A percentile compares a stretch with the other conserved stretches of the same genome.
Evolutionary conservation across 2,797 vertebrate genomes (phyloP).

Genomic region (Melanotaenia nigrans): DNA sequence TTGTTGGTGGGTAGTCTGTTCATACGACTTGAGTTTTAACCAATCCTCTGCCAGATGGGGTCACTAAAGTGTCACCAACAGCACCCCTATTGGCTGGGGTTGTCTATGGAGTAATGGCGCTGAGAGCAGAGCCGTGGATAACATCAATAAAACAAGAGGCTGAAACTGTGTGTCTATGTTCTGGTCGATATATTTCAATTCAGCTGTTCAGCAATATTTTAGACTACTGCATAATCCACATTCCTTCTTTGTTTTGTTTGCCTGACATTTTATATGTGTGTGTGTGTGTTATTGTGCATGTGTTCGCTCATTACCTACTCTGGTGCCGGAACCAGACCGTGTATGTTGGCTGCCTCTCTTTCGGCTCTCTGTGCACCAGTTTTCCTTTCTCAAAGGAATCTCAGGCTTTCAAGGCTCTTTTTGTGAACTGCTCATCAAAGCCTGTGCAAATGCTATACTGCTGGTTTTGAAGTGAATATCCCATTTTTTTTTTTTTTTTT

Average conservation of each 20-base stretch:
- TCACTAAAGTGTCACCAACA: constrained; percentile 74
- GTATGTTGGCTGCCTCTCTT: constrained; percentile 65
- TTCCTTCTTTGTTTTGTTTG: constrained; percentile 51
- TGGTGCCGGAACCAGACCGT: constrained; percentile 61
- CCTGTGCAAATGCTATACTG: constrained; percentile 47
- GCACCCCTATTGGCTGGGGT: constrained; percentile 64
- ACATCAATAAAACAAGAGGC: constrained; percentile 43
- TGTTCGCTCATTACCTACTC: constrained; percentile 30
- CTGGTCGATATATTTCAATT: constrained; percentile 46
- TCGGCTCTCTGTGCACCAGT: constrained; percentile 50
- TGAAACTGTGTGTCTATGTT: constrained; percentile 25
- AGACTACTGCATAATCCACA: constrained; percentile 53
- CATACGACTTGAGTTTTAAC: constrained; percentile 39
- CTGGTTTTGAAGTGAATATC: constrained; percentile 68
- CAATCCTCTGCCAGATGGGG: constrained; percentile 80
- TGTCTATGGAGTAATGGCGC: constrained; percentile 22
- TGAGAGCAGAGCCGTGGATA: constrained; percentile 45
- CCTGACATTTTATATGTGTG: constrained; percentile 26
- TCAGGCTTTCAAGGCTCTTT: constrained; percentile 65
- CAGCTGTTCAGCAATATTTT: constrained; percentile 53
- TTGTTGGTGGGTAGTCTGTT: constrained; percentile 68
- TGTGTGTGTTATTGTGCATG: constrained; percentile 19
- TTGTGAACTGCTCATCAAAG: constrained; percentile 75
- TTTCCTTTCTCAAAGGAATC: constrained; percentile 68
- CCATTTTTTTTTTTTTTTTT: constrained; percentile 15